Base-by-base conservation (phyloP, 2,113 vertebrate genomes). In the Globicephala melas region DNA sequence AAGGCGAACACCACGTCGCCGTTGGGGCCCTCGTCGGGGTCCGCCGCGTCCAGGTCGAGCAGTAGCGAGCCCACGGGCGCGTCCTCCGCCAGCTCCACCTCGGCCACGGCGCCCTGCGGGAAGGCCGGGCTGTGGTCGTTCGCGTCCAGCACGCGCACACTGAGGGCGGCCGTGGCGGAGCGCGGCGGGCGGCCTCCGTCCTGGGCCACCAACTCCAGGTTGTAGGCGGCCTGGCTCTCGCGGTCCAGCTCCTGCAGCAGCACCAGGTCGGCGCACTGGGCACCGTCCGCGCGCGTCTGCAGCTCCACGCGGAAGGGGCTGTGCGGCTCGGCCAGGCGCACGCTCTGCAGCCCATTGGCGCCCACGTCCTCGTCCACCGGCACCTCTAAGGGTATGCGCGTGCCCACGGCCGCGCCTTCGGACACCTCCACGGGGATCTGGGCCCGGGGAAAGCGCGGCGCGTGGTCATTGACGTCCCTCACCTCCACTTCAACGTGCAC, bases 401-500 rank as follows among this genome's bases (percentile, higher is more conserved):
- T 99, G 58, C 99, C 99, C 1, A 99, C 98, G 0, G 98, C 98
- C 0, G 99, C 99, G 1, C 99, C 99, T 98, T 99, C 99, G 0
- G 99, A 99, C 97, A 99, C 99, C 97, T 99, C 99, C 97, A 99
- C 98, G 2, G 98, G 99, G 86, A 99, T 98, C 89, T 99, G 99
- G 94, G 98, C 97, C 58, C 98, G 98, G 79, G 99, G 99, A 89
- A 99, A 99, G 98, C 98, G 99, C 0, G 99, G 99, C 6, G 99
- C 99, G 85, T 99, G 99, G 98, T 99, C 99, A 21, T 99, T 99
- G 74, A 99, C 98, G 98, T 99, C 99, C 47, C 98, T 99, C 98
- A 99, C 99, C 98, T 99, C 99, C 98, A 99, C 99, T 98, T 99
- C 99, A 95, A 99, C 99, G 98, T 99, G 99, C 82, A 99, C 99